Percentiles rank a stretch among this genome's conserved stretches.
Evolutionary conservation across 2,113 vertebrate genomes (phyloP).

Genomic region (Peromyscus californicus): DNA sequence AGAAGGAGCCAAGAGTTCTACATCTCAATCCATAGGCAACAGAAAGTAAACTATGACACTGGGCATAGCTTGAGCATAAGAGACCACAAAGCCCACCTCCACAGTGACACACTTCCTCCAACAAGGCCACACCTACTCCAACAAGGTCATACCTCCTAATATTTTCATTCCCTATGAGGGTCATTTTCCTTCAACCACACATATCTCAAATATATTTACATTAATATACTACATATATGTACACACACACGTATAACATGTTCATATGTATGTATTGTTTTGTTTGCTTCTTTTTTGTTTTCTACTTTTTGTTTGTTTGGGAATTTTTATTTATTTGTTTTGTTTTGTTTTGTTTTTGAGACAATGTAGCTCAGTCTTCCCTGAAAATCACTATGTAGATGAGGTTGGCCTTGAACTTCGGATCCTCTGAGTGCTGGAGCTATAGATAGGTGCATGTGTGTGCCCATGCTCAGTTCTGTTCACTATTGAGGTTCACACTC

Average conservation of each 20-base stretch:
- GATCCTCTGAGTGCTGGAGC: not conserved
- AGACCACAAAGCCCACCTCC: not conserved
- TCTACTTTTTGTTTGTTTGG: not conserved
- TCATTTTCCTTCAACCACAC: not conserved
- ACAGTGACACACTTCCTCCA: not conserved
- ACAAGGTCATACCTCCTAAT: not conserved
- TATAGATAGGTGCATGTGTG: not conserved
- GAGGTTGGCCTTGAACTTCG: not conserved
- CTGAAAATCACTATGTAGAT: not conserved
- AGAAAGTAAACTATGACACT: not conserved
- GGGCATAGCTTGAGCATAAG: not conserved
- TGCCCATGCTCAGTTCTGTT: not conserved
- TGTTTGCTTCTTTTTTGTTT: not conserved
- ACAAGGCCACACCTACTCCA: not conserved
- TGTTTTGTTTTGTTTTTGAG: not conserved
- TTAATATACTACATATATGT: not conserved
- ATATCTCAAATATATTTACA: not conserved
- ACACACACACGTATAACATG: not conserved
- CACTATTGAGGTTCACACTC: not conserved
- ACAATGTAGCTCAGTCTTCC: not conserved
- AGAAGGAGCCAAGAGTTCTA: not conserved
- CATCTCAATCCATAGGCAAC: not conserved
- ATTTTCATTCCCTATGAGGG: not conserved
- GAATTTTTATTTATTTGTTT: not conserved
- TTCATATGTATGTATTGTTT: not conserved